Percentiles rank a stretch among this genome's conserved stretches.
Evolutionary conservation across 2,888 invertebrate species (phyloP).

Genomic region (Aspidapion aeneum): DNA sequence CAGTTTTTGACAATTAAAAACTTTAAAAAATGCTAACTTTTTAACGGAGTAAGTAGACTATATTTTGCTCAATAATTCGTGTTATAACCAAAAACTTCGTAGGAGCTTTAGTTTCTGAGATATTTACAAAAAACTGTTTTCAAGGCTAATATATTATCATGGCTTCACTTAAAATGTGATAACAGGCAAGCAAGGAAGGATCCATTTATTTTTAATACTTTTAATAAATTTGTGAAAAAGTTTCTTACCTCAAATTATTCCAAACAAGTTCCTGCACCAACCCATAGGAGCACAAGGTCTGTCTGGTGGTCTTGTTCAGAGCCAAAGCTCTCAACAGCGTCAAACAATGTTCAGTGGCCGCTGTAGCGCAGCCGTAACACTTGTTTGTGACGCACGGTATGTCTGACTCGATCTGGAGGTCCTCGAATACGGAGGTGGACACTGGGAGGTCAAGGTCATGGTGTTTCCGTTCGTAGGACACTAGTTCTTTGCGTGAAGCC

Average conservation of each 20-base stretch:
- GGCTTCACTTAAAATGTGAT: too few relatives aligned
- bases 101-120: too few relatives aligned
- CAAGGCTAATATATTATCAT: too few relatives aligned
- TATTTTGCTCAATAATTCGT: too few relatives aligned
- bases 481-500: slow-evolving; percentile 86
- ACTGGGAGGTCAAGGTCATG: slow-evolving; percentile 54
- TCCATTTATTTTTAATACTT: too few relatives aligned
- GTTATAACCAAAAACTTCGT: too few relatives aligned
- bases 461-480: slow-evolving; percentile 86
- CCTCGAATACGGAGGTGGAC: slow-evolving; percentile 46
- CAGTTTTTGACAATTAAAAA: too few relatives aligned
- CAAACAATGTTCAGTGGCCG: slow-evolving; percentile 92
- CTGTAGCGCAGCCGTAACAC: slow-evolving; percentile 85
- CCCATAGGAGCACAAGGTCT: slow-evolving; percentile 77
- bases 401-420: slow-evolving; percentile 19
- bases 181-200: too few relatives aligned
- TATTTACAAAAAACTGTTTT: too few relatives aligned
- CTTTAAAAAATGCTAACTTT: too few relatives aligned
- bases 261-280: slow-evolving; percentile 73
- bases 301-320: slow-evolving; percentile 70
- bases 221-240: slow-evolving; percentile 47
- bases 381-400: slow-evolving; percentile 51
- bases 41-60: too few relatives aligned
- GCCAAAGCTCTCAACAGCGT: slow-evolving; percentile 87
- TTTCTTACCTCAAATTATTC: slow-evolving; percentile 84